Conservation (phyloP, 2,888 invertebrate genomes). For the Hemicrepidius hirtus region DNA sequence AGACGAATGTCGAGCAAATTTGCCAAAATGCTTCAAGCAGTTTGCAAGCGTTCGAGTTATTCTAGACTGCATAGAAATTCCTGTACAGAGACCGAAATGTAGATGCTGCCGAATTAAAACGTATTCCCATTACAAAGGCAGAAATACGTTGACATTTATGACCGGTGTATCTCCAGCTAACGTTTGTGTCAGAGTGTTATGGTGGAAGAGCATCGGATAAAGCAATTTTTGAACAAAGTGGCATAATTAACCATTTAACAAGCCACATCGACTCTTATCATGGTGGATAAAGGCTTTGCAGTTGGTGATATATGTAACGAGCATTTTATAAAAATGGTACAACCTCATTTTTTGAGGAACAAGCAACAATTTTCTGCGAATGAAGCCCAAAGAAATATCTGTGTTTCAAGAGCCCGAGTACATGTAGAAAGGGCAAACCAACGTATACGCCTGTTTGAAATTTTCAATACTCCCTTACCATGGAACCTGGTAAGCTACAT, state of each 20-base stretch:
- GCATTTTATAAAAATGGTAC: background rate
- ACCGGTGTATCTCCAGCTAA: constrained; percentile 58
- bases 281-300: constrained; percentile 52
- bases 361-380: background rate
- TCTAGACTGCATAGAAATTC: background rate
- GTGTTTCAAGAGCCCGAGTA: constrained; percentile 1
- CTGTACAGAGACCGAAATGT: constrained; percentile 46
- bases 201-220: constrained; percentile 59
- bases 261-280: constrained; percentile 56
- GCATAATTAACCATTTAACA: constrained; percentile 40
- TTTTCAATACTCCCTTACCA: background rate
- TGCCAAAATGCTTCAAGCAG: background rate
- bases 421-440: constrained; percentile 18
- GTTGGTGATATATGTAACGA: constrained; percentile 29
- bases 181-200: constrained; percentile 56
- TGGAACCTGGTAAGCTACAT: background rate
- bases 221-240: constrained; percentile 45
- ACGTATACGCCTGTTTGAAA: constrained; percentile 16
- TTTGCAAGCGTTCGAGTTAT: background rate
- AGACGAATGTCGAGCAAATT: background rate
- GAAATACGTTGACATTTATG: constrained; percentile 57
- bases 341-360: constrained; percentile 9
- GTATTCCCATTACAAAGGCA: constrained; percentile 59
- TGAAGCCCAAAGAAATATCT: background rate
- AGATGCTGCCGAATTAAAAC: too few relatives aligned